Percentiles rank a stretch among this genome's conserved stretches.
phyloP scores from a whole-genome alignment of 2,797 vertebrate genomes.

The Heteromormyrus szaboi region DNA sequence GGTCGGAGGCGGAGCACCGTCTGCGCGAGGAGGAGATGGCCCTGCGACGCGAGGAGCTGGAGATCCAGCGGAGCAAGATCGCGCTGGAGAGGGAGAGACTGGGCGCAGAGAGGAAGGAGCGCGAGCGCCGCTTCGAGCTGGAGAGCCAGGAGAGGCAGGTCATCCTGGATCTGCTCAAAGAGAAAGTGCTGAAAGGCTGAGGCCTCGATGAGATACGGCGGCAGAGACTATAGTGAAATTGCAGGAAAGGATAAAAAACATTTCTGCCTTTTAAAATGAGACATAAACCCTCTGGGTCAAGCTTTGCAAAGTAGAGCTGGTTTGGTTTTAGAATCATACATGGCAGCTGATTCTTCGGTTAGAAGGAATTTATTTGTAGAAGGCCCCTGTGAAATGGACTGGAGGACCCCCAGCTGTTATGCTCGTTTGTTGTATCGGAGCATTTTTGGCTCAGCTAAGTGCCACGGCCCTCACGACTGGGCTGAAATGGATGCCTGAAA shows the following conservation, averaged over 20 bases:
- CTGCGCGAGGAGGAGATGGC: conserved; percentile 67
- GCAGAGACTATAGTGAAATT: background rate
- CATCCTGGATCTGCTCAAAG: conserved; percentile 65
- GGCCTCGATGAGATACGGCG: conserved; percentile 22
- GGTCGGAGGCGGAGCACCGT: conserved; percentile 66
- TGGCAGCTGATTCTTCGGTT: background rate
- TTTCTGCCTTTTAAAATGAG: background rate
- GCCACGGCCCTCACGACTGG: background rate
- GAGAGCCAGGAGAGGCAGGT: conserved; percentile 71
- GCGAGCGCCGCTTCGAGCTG: conserved; percentile 63
- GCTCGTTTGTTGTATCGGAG: background rate
- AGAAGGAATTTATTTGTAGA: background rate
- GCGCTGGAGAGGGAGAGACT: conserved; percentile 63
- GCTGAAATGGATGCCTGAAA: background rate
- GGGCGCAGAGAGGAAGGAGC: conserved; percentile 61
- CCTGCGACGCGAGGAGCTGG: conserved; percentile 65
- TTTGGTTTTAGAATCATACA: background rate
- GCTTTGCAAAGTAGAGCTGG: background rate
- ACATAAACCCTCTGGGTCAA: background rate
- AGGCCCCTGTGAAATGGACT: background rate
- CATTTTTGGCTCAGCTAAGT: background rate
- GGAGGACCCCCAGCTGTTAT: background rate
- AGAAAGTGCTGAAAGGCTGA: conserved; percentile 62
- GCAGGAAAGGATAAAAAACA: background rate
- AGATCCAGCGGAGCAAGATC: conserved; percentile 68